These are phyloP conservation scores for Cherax quadricarinatus DNA, from an alignment of 1,140 invertebrate species.

Conservation along the genomic window DNA sequence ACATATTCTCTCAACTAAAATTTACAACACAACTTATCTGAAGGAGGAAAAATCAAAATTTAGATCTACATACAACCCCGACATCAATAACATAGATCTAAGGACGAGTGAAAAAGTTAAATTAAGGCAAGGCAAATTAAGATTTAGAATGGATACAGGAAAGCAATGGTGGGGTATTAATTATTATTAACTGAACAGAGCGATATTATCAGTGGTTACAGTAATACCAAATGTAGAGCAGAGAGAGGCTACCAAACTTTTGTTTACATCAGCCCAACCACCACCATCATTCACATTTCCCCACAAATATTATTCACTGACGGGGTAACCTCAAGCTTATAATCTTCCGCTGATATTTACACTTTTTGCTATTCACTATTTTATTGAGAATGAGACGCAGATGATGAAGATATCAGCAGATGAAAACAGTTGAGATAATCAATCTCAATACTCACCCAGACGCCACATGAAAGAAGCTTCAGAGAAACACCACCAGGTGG, in stretches of 20 bases:
- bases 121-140: too few relatives aligned
- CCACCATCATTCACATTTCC: background rate
- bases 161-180: too few relatives aligned
- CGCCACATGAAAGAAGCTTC: background rate
- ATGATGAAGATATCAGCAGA: background rate
- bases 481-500: conserved; percentile 21
- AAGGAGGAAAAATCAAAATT: too few relatives aligned
- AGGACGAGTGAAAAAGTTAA: too few relatives aligned
- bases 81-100: too few relatives aligned
- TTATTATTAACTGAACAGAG: background rate
- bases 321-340: background rate
- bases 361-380: background rate
- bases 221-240: background rate
- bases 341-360: background rate
- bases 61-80: too few relatives aligned
- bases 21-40: too few relatives aligned
- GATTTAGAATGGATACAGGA: too few relatives aligned
- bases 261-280: background rate
- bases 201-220: background rate
- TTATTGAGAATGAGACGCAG: background rate
- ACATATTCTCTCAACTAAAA: too few relatives aligned
- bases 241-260: background rate
- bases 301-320: background rate
- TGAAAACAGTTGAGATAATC: background rate
- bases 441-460: background rate